These are phyloP conservation scores for Ammodramus savannarum DNA, from an alignment of 2,113 vertebrate species.

Conservation along the genomic window DNA sequence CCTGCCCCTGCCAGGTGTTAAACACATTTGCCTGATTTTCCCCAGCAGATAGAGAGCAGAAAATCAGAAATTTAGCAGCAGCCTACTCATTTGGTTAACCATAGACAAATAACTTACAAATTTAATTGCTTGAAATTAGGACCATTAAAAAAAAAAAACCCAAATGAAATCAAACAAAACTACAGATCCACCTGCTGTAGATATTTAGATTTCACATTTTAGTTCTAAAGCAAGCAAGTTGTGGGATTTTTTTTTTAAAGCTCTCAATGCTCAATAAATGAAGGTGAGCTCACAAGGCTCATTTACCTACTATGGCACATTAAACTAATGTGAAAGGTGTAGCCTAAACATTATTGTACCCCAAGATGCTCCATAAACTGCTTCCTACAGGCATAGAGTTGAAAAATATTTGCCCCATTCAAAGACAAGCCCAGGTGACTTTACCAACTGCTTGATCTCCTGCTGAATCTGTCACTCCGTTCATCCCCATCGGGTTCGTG, in stretches of 20 bases:
- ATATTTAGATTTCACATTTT: not conserved
- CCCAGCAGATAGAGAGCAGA: not conserved
- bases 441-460: constrained; percentile 78
- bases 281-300: not conserved
- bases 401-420: not conserved
- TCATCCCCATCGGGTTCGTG: constrained; percentile 48
- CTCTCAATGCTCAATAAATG: not conserved
- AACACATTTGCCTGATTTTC: not conserved
- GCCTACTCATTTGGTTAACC: not conserved
- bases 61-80: not conserved
- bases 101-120: not conserved
- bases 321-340: fast-evolving
- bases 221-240: not conserved
- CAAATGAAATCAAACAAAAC: not conserved
- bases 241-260: not conserved
- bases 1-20: constrained; percentile 64
- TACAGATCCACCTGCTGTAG: not conserved
- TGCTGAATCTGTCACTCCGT: constrained; percentile 56
- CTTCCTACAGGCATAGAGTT: not conserved
- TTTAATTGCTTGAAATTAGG: not conserved
- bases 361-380: not conserved
- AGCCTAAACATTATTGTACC: not conserved
- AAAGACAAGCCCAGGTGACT: not conserved
- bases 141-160: not conserved
- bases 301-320: not conserved